phyloP scores from a whole-genome alignment of 1,140 invertebrate genomes.

The Aphis gossypii region DNA sequence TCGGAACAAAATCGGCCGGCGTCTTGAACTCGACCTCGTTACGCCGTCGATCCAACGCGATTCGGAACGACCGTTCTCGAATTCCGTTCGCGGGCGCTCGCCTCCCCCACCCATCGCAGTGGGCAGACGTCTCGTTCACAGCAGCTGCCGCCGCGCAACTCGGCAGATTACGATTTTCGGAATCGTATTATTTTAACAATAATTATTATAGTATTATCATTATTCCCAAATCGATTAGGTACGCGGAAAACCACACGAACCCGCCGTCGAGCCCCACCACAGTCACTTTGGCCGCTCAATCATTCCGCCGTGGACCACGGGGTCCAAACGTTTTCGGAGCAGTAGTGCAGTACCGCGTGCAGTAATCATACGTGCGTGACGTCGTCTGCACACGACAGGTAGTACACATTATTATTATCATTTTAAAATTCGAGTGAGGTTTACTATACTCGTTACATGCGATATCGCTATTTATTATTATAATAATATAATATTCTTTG shows the following conservation, averaged over 20 bases:
- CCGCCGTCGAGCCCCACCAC: not conserved
- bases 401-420: not conserved
- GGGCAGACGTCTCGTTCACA: not conserved
- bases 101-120: not conserved
- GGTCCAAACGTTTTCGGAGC: not conserved
- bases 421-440: not conserved
- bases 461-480: not conserved
- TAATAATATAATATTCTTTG: not conserved
- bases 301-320: not conserved
- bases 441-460: not conserved
- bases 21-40: slow-evolving; percentile 2
- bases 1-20: not conserved
- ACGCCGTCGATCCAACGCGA: not conserved
- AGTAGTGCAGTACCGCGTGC: not conserved
- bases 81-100: not conserved
- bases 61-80: not conserved
- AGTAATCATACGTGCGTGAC: not conserved
- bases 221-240: not conserved
- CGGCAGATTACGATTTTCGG: not conserved
- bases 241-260: not conserved
- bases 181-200: not conserved
- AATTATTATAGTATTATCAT: not conserved
- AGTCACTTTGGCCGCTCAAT: not conserved
- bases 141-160: too few relatives aligned
- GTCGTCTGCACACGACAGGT: not conserved